A percentile compares a stretch with the other conserved stretches of the same genome.
Evolutionary conservation across 2,113 vertebrate genomes (phyloP).

Genomic region (Tyto alba): DNA sequence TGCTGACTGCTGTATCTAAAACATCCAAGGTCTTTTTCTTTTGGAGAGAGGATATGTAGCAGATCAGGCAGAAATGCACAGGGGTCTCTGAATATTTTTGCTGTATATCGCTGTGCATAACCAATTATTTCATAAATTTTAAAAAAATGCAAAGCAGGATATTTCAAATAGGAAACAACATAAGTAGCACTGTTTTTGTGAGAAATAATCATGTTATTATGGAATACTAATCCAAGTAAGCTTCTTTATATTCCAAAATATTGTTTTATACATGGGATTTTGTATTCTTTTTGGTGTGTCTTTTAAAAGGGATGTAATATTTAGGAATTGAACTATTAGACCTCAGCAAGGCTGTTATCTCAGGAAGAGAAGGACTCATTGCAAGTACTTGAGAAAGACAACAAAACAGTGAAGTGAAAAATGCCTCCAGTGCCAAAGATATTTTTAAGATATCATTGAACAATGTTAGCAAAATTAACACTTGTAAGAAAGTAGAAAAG

Average conservation of each 20-base stretch:
- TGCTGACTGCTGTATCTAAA: constrained; percentile 7
- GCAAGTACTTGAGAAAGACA: constrained; percentile 10
- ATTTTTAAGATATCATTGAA: constrained; percentile 39
- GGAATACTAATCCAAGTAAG: constrained; percentile 47
- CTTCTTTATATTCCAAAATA: constrained; percentile 39
- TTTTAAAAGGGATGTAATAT: constrained; percentile 26
- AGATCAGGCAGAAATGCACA: constrained; percentile 21
- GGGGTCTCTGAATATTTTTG: constrained; percentile 25
- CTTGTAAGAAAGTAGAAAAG: constrained; percentile 31
- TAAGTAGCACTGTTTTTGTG: constrained; percentile 28
- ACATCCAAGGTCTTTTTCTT: constrained; percentile 31
- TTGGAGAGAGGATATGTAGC: neutral
- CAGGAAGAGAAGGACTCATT: neutral
- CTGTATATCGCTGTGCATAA: constrained; percentile 25
- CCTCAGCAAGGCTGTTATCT: constrained; percentile 22
- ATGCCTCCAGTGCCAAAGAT: neutral
- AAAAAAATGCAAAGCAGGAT: constrained; percentile 56
- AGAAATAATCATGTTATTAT: constrained; percentile 48
- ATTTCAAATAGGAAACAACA: constrained; percentile 58
- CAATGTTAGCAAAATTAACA: constrained; percentile 53
- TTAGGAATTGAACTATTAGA: constrained; percentile 45
- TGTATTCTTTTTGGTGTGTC: constrained; percentile 13
- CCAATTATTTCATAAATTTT: constrained; percentile 43
- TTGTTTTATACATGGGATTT: constrained; percentile 35
- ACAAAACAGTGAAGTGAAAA: neutral